A percentile compares a stretch with the other conserved stretches of the same genome.
phyloP scores from a whole-genome alignment of 2,113 vertebrate genomes.

The Chunga burmeisteri region DNA sequence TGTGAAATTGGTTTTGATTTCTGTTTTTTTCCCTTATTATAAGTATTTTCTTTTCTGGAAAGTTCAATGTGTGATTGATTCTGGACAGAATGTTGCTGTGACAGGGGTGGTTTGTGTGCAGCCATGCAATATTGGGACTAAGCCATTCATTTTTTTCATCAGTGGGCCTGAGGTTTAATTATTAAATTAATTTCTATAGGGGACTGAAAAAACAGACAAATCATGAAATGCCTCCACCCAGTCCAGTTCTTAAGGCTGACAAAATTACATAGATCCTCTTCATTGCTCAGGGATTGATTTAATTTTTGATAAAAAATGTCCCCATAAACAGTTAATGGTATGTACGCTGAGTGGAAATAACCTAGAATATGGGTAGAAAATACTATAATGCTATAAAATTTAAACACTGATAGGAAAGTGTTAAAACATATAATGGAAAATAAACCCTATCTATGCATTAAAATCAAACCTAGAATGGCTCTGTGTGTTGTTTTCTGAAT shows the following conservation, averaged over 20 bases:
- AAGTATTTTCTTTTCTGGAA: not conserved
- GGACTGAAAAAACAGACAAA: not conserved
- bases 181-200: not conserved
- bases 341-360: not conserved
- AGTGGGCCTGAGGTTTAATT: not conserved
- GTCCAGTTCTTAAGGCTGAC: not conserved
- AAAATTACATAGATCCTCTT: not conserved
- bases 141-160: conserved; percentile 2
- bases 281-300: not conserved
- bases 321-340: not conserved
- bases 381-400: not conserved
- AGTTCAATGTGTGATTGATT: not conserved
- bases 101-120: not conserved
- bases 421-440: not conserved
- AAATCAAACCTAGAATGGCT: not conserved
- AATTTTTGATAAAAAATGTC: not conserved
- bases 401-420: not conserved
- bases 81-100: not conserved
- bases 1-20: not conserved
- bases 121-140: not conserved
- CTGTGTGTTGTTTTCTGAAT: not conserved
- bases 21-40: not conserved
- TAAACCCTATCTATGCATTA: not conserved
- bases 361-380: not conserved
- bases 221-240: not conserved